A percentile compares a stretch with the other conserved stretches of the same genome.
phyloP scores from a whole-genome alignment of 2,797 vertebrate species.

The Pterois miles region DNA sequence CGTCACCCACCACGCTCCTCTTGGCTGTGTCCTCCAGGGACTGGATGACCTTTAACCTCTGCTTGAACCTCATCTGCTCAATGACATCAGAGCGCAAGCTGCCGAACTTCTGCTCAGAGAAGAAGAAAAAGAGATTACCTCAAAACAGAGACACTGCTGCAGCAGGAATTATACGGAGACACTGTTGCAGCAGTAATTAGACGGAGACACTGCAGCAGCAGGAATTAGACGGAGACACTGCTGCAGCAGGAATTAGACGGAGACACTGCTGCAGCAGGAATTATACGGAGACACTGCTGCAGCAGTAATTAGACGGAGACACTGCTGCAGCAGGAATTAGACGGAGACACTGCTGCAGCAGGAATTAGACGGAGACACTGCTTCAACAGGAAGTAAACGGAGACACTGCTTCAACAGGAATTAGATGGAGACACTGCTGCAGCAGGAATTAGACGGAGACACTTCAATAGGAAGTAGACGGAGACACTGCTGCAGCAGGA shows the following conservation, averaged over 20 bases:
- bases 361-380: neutral
- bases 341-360: neutral
- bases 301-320: neutral
- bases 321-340: too few relatives aligned
- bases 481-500: neutral
- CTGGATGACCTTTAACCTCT: conserved; percentile 98
- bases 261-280: neutral
- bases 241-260: neutral
- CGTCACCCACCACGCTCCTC: conserved; percentile 92
- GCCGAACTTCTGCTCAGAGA: conserved; percentile 88
- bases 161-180: neutral
- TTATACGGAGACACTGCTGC: neutral
- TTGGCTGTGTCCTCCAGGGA: conserved; percentile 96
- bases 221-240: neutral
- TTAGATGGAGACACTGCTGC: too few relatives aligned
- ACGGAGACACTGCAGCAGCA: neutral
- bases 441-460: too few relatives aligned
- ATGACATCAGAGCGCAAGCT: conserved; percentile 91
- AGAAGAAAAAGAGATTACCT: neutral
- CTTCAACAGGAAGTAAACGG: too few relatives aligned
- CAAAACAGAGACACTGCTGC: neutral
- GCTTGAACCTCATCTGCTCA: conserved; percentile 98
- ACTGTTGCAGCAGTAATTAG: neutral
- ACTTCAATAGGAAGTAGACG: neutral
- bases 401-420: too few relatives aligned